phyloP scores from a whole-genome alignment of 2,888 invertebrate species.

The Tachystola acroxantha region DNA sequence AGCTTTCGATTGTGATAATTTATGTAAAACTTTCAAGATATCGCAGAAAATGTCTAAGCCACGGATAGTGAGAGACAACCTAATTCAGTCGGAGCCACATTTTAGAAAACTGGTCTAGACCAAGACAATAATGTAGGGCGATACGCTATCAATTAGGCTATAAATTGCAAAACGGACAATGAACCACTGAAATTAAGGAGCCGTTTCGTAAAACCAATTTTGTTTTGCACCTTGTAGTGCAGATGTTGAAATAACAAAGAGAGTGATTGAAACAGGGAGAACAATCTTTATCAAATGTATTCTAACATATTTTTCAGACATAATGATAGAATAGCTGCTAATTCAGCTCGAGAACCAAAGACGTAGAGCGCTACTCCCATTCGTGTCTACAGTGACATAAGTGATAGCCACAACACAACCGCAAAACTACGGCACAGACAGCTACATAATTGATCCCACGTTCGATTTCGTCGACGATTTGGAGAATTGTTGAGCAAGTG shows the following conservation, averaged over 20 bases:
- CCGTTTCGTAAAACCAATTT: too few species aligned
- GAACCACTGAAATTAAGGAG: constrained; percentile 26
- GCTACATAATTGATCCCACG: constrained; percentile 68
- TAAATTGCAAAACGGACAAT: constrained; percentile 33
- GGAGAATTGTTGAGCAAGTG: constrained; percentile 32
- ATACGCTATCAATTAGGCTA: constrained; percentile 40
- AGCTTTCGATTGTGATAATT: too few species aligned
- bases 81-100: constrained; percentile 25
- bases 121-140: constrained; percentile 41
- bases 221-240: too few species aligned
- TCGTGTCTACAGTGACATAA: constrained; percentile 41
- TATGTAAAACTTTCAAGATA: background rate
- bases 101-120: constrained; percentile 45
- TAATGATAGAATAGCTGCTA: constrained; percentile 30
- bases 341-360: constrained; percentile 32
- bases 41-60: constrained; percentile 18
- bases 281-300: too few species aligned
- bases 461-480: constrained; percentile 52
- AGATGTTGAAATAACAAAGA: too few species aligned
- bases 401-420: constrained; percentile 38
- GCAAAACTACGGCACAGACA: too few species aligned
- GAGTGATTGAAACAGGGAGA: too few species aligned
- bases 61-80: constrained; percentile 20
- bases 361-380: constrained; percentile 42
- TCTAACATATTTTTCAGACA: too few species aligned